Base-by-base conservation (phyloP, 2,888 invertebrate genomes). In the Pseudococcus viburni region DNA sequence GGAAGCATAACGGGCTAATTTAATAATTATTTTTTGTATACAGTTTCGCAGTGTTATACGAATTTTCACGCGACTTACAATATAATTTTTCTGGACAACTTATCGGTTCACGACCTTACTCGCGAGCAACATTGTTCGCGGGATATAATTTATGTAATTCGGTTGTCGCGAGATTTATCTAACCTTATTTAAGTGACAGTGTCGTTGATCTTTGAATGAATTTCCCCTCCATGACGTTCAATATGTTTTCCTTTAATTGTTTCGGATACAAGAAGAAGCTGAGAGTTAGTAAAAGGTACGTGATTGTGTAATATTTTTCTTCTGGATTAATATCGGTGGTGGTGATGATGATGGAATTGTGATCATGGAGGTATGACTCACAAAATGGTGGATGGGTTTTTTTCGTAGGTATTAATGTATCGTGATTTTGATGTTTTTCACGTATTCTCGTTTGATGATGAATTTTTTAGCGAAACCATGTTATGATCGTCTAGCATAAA, bases 281-380 rank as follows among this genome's bases (percentile, higher is more conserved):
- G 17, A 73, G 33, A 17, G 17, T 73, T 73, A 73, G 17, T 73
- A 73, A 73, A 73, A 33, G 73, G 73, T 73, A 73, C 15, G 73
- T 33, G 12, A 6, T 33, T 15, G 33, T 17, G 73, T 33, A 33
- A 17, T 73, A 9, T 73, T 15, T 73, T 73, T 6, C 15, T 73
- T 33, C 33, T 19, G 64, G 64, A 0, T 64, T 64, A 8, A 64
- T 22, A 11, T 7, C 1, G 39, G 33, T 73, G 73, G 8, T 39
- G 73, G 33, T 51, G 48, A 48, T 48, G 48, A 55, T n/a, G 1
- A 59, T 17, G n/a, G 26, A 33, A 33, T 33, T 1, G 26, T 33
- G 26, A 33, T 33, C 3, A 2, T 33, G 3, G 3, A 3, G 15
- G 17, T 59, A 59, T 59, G n/a, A 59, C 8, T 59, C n/a, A 17